Evolutionary conservation across 2,113 vertebrate species (phyloP), one percentile per base, ranked within the genome.

Genomic region (Ciconia stormi): DNA sequence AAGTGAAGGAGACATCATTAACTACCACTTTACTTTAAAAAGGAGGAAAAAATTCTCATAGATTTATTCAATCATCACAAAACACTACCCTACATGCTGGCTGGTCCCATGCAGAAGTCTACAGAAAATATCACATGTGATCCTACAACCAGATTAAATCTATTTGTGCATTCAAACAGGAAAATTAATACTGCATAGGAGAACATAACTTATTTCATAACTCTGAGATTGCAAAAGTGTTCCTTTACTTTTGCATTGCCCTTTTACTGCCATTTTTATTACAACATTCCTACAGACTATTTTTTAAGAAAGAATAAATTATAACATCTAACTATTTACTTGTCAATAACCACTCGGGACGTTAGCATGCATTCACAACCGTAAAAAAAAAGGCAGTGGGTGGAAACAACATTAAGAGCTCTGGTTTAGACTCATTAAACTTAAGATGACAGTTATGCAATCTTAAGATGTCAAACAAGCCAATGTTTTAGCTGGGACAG

Each of bases 401-500:
- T 69, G 56, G 87, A 59, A 94, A 89, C 42, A 87, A 66, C 56
- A 85, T 78, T 81, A 87, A 56, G 84, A 95, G 89, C 70, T 93
- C 88, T 94, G 81, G 6, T 95, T 89, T 38, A 91, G 72, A 61
- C 61, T 96, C 58, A 82, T 91, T 90, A 94, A 78, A 77, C 63
- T 91, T 91, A 92, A 94, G 61, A 96, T 21, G 69, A 95, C 84
- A 96, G 82, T 93, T 94, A 79, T 1, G 1, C 61, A 91, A 74
- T 67, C 65, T 72, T 89, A 63, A 71, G 61, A 95, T 95, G 89
- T 79, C 77, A 94, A 91, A 79, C 56, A 93, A 89, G 93, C 61
- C 91, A 93, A 82, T n/a, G 52, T 94, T 84, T 91, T n/a, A 89
- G 47, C 70, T 79, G 77, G 87, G 65, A 93, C 91, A 93, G 84